These are phyloP conservation scores for Hyalella azteca DNA, from an alignment of 2,888 invertebrate genomes.

Conservation along the genomic window DNA sequence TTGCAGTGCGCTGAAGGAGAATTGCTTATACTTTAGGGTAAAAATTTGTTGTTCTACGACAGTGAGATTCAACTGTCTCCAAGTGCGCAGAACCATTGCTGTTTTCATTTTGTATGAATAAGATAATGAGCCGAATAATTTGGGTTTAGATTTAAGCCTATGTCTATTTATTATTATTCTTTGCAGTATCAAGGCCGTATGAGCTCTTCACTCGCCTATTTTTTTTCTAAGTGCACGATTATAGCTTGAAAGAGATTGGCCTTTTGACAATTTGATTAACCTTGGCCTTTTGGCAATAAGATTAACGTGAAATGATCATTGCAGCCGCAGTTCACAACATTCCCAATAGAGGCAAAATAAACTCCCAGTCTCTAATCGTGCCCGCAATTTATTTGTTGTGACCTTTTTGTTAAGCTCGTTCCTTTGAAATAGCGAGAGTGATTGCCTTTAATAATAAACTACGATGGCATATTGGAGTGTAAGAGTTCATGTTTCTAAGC, in stretches of 20 bases:
- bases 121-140: constrained; percentile 32
- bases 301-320: neutral
- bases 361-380: no score
- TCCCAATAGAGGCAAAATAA: constrained; percentile 16
- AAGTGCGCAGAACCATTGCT: no score
- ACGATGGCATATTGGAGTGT: no score
- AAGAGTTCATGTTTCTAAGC: neutral
- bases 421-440: no score
- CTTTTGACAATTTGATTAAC: neutral
- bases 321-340: neutral
- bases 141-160: constrained; percentile 26
- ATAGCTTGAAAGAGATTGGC: neutral
- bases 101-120: constrained; percentile 28
- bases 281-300: no score
- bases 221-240: constrained; percentile 23
- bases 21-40: no score
- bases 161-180: constrained; percentile 21
- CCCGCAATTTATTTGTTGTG: no score
- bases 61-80: no score
- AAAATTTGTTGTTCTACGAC: no score
- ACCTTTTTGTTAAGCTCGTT: no score
- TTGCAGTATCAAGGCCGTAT: constrained; percentile 30
- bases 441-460: no score
- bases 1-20: no score
- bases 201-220: constrained; percentile 32